A percentile compares a stretch with the other conserved stretches of the same genome.
Evolutionary conservation across 2,888 invertebrate species (phyloP).

Genomic region (Tipula unca): DNA sequence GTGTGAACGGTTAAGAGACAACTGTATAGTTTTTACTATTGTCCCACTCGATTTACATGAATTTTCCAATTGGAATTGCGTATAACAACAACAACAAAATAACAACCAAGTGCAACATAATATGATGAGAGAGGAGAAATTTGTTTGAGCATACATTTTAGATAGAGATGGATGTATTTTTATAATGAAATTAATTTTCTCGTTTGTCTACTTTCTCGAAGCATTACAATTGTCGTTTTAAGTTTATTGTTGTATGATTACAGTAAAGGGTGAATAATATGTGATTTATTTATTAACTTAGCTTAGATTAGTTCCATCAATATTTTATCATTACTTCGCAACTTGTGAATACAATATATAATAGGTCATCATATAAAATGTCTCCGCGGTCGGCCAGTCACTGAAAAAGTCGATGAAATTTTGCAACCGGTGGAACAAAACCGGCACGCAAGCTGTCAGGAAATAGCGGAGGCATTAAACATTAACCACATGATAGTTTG

Average conservation of each 20-base stretch:
- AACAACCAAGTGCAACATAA: not conserved
- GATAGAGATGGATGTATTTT: not conserved
- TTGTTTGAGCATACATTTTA: not conserved
- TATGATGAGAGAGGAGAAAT: not conserved
- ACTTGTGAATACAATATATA: too few species aligned
- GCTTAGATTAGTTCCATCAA: too few species aligned
- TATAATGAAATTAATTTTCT: not conserved
- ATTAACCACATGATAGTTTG: too few species aligned
- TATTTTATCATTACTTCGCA: too few species aligned
- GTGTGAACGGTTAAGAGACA: not conserved
- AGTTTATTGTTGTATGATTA: not conserved
- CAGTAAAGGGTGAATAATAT: not conserved
- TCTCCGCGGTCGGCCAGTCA: too few species aligned
- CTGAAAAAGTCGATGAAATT: too few species aligned
- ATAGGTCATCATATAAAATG: too few species aligned
- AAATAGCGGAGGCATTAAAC: too few species aligned
- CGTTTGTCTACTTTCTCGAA: not conserved
- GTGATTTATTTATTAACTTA: too few species aligned
- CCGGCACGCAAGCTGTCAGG: too few species aligned
- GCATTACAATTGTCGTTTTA: not conserved
- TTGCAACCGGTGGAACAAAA: too few species aligned
- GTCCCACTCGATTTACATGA: not conserved
- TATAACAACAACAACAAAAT: not conserved
- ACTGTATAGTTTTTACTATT: not conserved
- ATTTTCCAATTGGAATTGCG: not conserved